Base-by-base conservation (phyloP, 2,888 invertebrate species). In the Caenorhabditis sp. region DNA sequence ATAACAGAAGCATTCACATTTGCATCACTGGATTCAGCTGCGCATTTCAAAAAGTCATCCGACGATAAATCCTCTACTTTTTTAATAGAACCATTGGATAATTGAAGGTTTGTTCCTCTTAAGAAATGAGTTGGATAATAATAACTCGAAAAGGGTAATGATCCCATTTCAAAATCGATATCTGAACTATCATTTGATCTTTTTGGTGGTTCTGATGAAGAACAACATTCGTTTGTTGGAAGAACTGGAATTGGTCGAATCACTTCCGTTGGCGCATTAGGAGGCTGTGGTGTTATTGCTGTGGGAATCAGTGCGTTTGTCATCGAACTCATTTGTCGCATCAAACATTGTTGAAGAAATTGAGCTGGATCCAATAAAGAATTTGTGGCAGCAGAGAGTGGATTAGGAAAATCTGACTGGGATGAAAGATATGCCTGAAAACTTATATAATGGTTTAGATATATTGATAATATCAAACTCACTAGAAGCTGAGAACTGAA, bases 81-180 rank as follows among this genome's bases (percentile, higher is more conserved):
- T 56, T 77, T 75, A 25, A 73, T 49, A 20, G n/a, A 17, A 27
- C 75, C 77, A 27, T 70, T 63, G 1, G 65, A 26, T 25, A 76
- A 23, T 14, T 54, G 52, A 0, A 77, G 57, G 26, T 67, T 59
- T 8, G 79, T 77, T 27, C 79, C 79, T 17, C 67, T 38, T 75
- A 79, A 70, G 38, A 77, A 77, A 70, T 79, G 79, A 4, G 79
- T 75, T 17, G 79, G 79, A 57, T 72, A 70, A 57, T 79, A 79
- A 7, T 27, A 23, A 25, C 63, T 70, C 0, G 63, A 36, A 27
- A 54, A 59, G 14, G 71, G 67, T 4, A 78, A 54, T 20, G 64
- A 50, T 5, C 79, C 79, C 76, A 79, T 76, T 27, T 69, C 72
- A 43, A 78, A 78, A 50, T 63, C 2, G 64, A 64, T 31, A 26